These are phyloP conservation scores for Tamias sibiricus DNA, from an alignment of 2,113 vertebrate species.

Conservation along the genomic window DNA sequence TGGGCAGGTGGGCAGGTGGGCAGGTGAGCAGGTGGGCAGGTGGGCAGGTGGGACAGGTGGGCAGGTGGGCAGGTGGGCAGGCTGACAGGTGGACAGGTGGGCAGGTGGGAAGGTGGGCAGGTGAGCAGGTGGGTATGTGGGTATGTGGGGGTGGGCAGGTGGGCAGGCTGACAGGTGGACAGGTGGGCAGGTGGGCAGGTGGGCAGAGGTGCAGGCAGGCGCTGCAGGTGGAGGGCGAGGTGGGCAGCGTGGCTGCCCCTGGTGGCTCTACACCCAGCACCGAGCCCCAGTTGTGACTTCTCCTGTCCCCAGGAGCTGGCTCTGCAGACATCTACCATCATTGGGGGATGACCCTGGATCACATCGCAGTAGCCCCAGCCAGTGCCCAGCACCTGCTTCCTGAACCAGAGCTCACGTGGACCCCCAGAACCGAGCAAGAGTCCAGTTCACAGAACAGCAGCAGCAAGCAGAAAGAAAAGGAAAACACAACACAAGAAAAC, in stretches of 20 bases:
- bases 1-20: fast-evolving
- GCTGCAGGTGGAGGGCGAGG: neutral
- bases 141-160: too few relatives aligned
- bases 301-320: fast-evolving
- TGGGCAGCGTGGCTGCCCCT: neutral
- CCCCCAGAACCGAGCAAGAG: fast-evolving
- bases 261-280: fast-evolving
- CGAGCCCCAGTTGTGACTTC: neutral
- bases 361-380: fast-evolving
- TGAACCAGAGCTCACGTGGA: fast-evolving
- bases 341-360: fast-evolving
- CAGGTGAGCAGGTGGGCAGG: too few relatives aligned
- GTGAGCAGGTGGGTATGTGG: too few relatives aligned
- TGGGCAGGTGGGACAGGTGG: too few relatives aligned
- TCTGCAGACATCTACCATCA: neutral
- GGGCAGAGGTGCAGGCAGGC: neutral
- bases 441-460: neutral
- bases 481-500: neutral
- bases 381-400: neutral
- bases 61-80: too few relatives aligned
- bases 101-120: too few relatives aligned
- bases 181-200: too few relatives aligned
- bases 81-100: too few relatives aligned
- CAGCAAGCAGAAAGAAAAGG: neutral
- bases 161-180: fast-evolving